These are phyloP conservation scores for Nephila pilipes DNA, from an alignment of 1,140 invertebrate species.

Conservation along the genomic window DNA sequence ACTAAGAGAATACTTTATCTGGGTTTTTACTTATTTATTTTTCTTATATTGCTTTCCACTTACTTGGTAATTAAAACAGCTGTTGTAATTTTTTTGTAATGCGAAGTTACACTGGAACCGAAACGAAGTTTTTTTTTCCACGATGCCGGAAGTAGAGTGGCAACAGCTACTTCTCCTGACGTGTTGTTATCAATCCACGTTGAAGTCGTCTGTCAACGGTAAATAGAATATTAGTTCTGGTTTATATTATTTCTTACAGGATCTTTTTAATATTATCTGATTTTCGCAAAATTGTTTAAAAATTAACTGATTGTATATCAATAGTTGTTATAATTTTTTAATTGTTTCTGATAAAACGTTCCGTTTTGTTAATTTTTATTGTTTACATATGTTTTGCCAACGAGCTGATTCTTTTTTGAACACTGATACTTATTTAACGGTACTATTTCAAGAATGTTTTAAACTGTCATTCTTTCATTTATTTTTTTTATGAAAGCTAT, in stretches of 20 bases:
- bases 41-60: too few relatives aligned
- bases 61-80: too few relatives aligned
- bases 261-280: too few relatives aligned
- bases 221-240: conserved; percentile 21
- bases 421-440: background rate
- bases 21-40: too few relatives aligned
- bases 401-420: background rate
- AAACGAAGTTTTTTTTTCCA: background rate
- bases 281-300: too few relatives aligned
- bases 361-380: background rate
- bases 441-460: too few relatives aligned
- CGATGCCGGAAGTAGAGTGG: background rate
- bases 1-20: too few relatives aligned
- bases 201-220: conserved; percentile 71
- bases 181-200: conserved; percentile 73
- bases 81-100: too few relatives aligned
- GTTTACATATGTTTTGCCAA: conserved; percentile 10
- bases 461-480: too few relatives aligned
- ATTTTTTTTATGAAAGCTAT: too few relatives aligned
- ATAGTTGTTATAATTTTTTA: too few relatives aligned
- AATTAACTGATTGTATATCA: too few relatives aligned
- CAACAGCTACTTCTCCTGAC: conserved; percentile 55
- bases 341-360: background rate
- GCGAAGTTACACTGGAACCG: background rate
- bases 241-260: background rate